phyloP scores from a whole-genome alignment of 2,888 invertebrate species.

The Biston stratarius region DNA sequence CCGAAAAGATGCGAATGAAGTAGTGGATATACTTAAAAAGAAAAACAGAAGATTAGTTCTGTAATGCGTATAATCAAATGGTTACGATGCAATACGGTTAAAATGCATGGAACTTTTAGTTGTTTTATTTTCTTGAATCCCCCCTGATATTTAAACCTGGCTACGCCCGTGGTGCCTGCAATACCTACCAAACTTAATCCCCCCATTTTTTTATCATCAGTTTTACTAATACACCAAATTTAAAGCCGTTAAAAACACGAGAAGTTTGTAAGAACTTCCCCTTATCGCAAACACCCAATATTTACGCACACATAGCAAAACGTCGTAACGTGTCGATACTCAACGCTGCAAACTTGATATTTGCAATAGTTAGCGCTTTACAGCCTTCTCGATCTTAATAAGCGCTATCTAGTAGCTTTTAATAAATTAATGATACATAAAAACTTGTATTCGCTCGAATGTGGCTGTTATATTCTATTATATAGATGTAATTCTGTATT shows the following conservation, averaged over 20 bases:
- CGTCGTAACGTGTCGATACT: slow-evolving; percentile 16
- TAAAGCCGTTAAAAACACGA: not conserved
- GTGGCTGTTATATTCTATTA: not conserved
- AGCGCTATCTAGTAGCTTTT: slow-evolving; percentile 29
- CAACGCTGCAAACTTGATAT: slow-evolving; percentile 26
- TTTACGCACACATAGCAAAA: slow-evolving; percentile 25
- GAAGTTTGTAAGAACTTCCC: not conserved
- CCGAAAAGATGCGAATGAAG: too few relatives aligned
- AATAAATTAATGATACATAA: slow-evolving; percentile 29
- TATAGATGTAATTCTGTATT: not conserved
- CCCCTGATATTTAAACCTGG: too few relatives aligned
- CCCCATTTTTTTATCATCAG: too few relatives aligned
- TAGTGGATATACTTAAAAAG: too few relatives aligned
- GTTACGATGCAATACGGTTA: too few relatives aligned
- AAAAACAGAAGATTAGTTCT: too few relatives aligned
- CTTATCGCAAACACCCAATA: slow-evolving; percentile 24
- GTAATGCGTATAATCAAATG: too few relatives aligned
- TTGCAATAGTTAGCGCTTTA: slow-evolving; percentile 26
- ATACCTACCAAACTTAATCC: too few relatives aligned
- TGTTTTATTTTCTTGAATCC: too few relatives aligned
- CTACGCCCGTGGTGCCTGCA: too few relatives aligned
- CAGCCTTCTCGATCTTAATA: slow-evolving; percentile 22
- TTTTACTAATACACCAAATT: too few relatives aligned
- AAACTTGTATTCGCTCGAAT: slow-evolving; percentile 13
- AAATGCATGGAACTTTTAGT: too few relatives aligned